Evolutionary conservation across 2,113 vertebrate species (phyloP).

Genomic region (Chitala chitala): DNA sequence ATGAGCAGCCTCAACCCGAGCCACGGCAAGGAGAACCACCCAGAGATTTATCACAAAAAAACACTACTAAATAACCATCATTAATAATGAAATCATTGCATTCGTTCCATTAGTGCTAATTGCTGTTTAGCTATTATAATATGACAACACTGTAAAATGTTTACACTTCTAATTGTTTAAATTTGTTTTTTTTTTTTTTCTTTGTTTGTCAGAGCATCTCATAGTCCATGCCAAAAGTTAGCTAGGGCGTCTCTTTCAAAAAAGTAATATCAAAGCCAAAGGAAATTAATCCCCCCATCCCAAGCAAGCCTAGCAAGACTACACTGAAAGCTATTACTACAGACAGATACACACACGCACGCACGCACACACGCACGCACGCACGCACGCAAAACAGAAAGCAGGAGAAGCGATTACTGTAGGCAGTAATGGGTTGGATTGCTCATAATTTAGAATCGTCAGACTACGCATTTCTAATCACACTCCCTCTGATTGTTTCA

Average conservation of each 20-base stretch:
- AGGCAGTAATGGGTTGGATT: neutral
- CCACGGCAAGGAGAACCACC: neutral
- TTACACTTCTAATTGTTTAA: conserved; percentile 44
- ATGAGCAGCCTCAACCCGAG: conserved; percentile 54
- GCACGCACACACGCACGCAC: no score
- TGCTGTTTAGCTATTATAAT: neutral
- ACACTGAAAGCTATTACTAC: no score
- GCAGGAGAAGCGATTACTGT: neutral
- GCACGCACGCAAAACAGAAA: neutral
- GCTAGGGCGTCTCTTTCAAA: conserved; percentile 15
- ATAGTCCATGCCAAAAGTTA: neutral
- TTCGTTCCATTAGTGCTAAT: neutral
- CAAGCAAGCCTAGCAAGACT: no score
- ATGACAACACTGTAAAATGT: no score
- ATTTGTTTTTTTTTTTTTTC: conserved; percentile 26
- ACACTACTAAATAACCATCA: neutral
- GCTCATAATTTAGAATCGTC: conserved; percentile 28
- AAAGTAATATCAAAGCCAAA: neutral
- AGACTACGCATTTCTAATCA: conserved; percentile 34
- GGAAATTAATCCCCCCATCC: neutral
- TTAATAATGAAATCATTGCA: neutral
- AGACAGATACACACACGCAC: no score
- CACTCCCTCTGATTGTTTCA: conserved; percentile 1
- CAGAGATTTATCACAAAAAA: neutral
- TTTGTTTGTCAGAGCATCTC: neutral